Evolutionary conservation across 2,797 vertebrate genomes (phyloP), one percentile per base, ranked within the genome.

Genomic region (Valencia hispanica): DNA sequence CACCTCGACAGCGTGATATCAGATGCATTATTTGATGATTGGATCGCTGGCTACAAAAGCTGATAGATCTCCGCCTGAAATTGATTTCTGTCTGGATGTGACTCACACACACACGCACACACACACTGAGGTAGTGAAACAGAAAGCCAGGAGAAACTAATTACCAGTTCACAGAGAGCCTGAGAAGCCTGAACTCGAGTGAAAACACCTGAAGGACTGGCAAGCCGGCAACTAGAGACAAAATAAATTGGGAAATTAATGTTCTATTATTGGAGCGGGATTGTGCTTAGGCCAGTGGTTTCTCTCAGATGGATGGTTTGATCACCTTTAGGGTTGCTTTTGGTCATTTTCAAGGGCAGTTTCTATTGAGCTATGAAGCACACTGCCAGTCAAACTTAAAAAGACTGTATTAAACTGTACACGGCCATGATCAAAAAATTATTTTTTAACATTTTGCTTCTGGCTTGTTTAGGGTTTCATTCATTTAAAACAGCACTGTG

Each of bases 1-100:
- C 91, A 91, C 90, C 89, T 91, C 84, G 74, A 89, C 90, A 90
- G 89, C 87, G 87, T 93, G 93, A 93, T 92, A 93, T 93, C 91
- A 92, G 90, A 92, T 92, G 91, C 91, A 93, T 93, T 92, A 92
- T 93, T 92, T 92, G 91, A 92, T 92, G 91, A 94, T 93, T 93
- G 93, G 91, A 93, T 92, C 85, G 81, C 91, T 84, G 87, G 88
- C 89, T 90, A 91, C 91, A 93, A 91, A 91, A 93, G 88, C 88
- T 92, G 91, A 93, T 91, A 91, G 91, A 92, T 92, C 89, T 89
- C 80, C 79, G 88, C 87, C 89, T 92, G 90, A 92, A 92, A 93
- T 93, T 93, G 91, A 92, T 93, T 93, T 93, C 90, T 93, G 90
- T 92, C 90, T 93, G 89, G 89, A 89, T 91, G 89, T 84, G 88